Base-by-base conservation (phyloP, 2,888 invertebrate species). In the Callyntrura guangdongensis region DNA sequence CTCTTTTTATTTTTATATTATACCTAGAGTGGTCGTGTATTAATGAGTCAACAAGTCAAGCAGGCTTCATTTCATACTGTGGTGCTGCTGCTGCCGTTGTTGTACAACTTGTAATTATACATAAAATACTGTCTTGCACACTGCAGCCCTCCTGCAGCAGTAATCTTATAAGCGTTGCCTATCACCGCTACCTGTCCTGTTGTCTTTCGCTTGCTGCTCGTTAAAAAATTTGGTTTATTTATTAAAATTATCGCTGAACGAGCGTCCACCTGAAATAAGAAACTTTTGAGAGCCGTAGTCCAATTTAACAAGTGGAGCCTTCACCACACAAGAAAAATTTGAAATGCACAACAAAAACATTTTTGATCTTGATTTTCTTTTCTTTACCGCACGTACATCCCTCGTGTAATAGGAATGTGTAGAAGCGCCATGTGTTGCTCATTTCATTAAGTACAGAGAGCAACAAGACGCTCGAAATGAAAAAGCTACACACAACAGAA, bases 181-280 rank as follows among this genome's bases (percentile, higher is more conserved):
- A n/a, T 56, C 17, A 56, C 3, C 36, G 36, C 36, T 36, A 36
- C 36, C 14, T n/a, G 17, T 56, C 17, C 56, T 14, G 14, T 36
- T 36, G 36, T 22, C 11, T 64, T 12, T 64, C 17, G 11, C 20
- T 12, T 3, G 53, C 53, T 20, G 22, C 81, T 81, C 20, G 27
- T 81, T 81, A 59, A 59, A 82, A 84, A 84, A 84, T 69, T 84
- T 67, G 69, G 69, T 84, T 84, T 82, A 64, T 82, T 84, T 84
- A 67, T 25, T 67, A 36, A 36, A 61, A 53, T 64, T 22, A 11
- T 61, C 6, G 25, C 1, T 64, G 25, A 25, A 64, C n/a, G 14
- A 61, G 61, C 36, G 11, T 53, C 14, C 56, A 14, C 56, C 64
- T 64, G 25, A 11, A 53, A 53, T 14, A 53, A 53, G 9, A 14